phyloP scores from a whole-genome alignment of 2,797 vertebrate genomes.

The Dendrocincla tyrannina region DNA sequence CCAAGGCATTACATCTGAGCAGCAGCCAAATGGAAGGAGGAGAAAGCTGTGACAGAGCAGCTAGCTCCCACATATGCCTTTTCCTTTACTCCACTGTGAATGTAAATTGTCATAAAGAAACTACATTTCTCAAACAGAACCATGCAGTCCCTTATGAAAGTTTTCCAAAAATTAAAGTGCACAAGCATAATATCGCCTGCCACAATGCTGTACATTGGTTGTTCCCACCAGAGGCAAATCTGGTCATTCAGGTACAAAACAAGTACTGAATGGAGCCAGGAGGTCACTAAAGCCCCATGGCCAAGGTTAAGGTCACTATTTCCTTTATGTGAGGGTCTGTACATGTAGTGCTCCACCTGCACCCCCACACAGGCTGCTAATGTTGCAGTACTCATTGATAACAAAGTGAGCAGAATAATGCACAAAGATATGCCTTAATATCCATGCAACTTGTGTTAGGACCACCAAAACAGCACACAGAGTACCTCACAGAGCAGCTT shows the following conservation, averaged over 20 bases:
- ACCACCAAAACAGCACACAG: neutral
- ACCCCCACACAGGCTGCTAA: neutral
- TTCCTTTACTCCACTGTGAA: neutral
- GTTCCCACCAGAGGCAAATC: neutral
- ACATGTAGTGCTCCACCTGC: neutral
- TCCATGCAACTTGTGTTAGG: fast-evolving
- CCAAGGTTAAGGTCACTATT: neutral
- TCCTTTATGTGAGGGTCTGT: neutral
- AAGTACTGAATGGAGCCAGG: neutral
- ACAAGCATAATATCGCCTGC: neutral
- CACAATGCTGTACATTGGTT: fast-evolving
- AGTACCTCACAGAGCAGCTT: neutral
- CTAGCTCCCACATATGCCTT: neutral
- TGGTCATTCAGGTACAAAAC: neutral
- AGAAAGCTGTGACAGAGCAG: neutral
- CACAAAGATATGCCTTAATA: neutral
- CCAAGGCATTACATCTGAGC: neutral
- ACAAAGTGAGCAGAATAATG: neutral
- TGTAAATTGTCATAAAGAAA: neutral
- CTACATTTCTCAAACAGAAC: neutral
- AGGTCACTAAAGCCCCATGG: neutral
- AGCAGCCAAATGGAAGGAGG: neutral
- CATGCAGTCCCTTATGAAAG: neutral
- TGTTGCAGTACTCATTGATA: neutral
- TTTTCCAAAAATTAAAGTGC: neutral